phyloP scores from a whole-genome alignment of 1,140 invertebrate genomes.

The Heliconius hewitsoni region DNA sequence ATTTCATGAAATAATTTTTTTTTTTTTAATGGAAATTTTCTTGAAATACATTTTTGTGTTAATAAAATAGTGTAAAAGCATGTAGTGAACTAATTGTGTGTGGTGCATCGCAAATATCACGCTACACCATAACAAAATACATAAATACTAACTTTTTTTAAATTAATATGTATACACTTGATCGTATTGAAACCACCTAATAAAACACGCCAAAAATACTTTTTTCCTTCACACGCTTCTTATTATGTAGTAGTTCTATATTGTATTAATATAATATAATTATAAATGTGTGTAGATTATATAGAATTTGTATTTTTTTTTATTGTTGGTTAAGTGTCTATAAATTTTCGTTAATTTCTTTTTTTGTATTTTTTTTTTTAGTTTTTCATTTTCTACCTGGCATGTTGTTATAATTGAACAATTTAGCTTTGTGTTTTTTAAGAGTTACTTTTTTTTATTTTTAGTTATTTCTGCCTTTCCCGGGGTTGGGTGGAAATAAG shows the following conservation, averaged over 20 bases:
- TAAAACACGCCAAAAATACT: constrained; percentile 10
- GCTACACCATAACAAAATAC: constrained; percentile 23
- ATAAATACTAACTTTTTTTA: not conserved
- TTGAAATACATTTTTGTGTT: constrained; percentile 50
- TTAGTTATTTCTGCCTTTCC: constrained; percentile 75
- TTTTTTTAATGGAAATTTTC: constrained; percentile 30
- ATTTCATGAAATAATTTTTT: not conserved
- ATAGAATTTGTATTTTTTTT: not conserved
- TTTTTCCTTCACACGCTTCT: constrained; percentile 12
- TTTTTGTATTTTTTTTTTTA: not conserved
- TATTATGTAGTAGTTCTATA: constrained; percentile 4
- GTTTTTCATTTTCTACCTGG: constrained; percentile 14
- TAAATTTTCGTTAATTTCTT: not conserved
- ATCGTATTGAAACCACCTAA: not conserved
- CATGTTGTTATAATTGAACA: constrained; percentile 16
- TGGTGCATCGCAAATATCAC: constrained; percentile 39
- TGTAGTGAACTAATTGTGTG: constrained; percentile 48
- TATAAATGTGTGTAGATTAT: constrained; percentile 29
- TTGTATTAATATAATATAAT: not conserved
- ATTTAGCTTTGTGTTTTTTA: constrained; percentile 51
- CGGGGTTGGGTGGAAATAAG: constrained; percentile 68
- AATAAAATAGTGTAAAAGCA: constrained; percentile 52
- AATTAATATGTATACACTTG: constrained; percentile 6
- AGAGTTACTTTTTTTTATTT: constrained; percentile 65
- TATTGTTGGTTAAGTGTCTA: not conserved